phyloP scores from a whole-genome alignment of 1,140 invertebrate genomes.

The Drosophila repletoides region DNA sequence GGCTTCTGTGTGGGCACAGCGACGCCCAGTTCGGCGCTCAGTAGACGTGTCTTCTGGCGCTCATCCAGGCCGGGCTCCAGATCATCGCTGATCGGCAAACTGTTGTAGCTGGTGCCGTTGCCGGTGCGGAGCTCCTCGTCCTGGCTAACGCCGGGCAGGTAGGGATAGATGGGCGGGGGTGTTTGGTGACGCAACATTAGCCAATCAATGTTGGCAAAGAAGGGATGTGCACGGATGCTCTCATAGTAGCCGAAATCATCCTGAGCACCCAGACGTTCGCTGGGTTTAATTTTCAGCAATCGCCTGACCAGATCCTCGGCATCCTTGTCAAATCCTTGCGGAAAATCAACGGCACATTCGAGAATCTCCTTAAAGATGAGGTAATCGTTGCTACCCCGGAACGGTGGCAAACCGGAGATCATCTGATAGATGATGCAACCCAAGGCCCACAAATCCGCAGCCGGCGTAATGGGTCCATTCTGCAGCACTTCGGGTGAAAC shows the following conservation, averaged over 20 bases:
- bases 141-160: slow-evolving; percentile 90
- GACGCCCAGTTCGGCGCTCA: slow-evolving; percentile 87
- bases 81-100: slow-evolving; percentile 87
- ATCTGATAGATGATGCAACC: slow-evolving; percentile 99
- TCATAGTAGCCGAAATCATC: slow-evolving; percentile 90
- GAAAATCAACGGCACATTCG: slow-evolving; percentile 95
- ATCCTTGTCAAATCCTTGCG: slow-evolving; percentile 92
- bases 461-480: slow-evolving; percentile 89
- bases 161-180: slow-evolving; percentile 93
- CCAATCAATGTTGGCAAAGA: slow-evolving; percentile 93
- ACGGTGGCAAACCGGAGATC: slow-evolving; percentile 95
- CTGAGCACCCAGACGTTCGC: slow-evolving; percentile 91
- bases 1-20: slow-evolving; percentile 57
- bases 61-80: slow-evolving; percentile 93
- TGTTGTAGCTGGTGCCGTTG: slow-evolving; percentile 84
- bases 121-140: slow-evolving; percentile 86
- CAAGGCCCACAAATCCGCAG: slow-evolving; percentile 98
- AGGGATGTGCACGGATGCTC: slow-evolving; percentile 92
- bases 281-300: slow-evolving; percentile 92
- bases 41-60: slow-evolving; percentile 88
- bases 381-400: slow-evolving; percentile 96
- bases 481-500: slow-evolving; percentile 97
- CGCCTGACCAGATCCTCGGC: slow-evolving; percentile 94
- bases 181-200: slow-evolving; percentile 89
- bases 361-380: slow-evolving; percentile 98